Conservation (phyloP, 1,140 invertebrate genomes). For the Drosophila sulfurigaster region DNA sequence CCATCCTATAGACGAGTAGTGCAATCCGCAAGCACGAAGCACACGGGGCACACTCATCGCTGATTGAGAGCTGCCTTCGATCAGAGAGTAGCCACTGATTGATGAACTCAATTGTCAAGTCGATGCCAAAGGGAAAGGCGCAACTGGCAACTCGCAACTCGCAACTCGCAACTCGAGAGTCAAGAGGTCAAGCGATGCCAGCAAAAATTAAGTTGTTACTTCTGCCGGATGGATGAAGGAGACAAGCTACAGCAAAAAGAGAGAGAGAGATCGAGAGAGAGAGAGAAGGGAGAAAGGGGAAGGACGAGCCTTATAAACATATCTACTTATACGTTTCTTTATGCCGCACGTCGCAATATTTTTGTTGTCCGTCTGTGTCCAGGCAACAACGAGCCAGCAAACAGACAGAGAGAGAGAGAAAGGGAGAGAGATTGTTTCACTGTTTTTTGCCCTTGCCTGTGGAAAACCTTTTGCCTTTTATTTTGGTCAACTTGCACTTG, state of each 20-base stretch:
- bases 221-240: slow-evolving; percentile 26
- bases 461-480: slow-evolving; percentile 72
- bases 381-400: slow-evolving; percentile 6
- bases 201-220: slow-evolving; percentile 80
- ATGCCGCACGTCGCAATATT: slow-evolving; percentile 43
- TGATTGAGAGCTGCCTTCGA: slow-evolving; percentile 7
- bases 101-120: slow-evolving; percentile 22
- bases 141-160: neutral
- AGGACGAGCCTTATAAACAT: slow-evolving; percentile 18
- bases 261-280: neutral
- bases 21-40: too few relatives aligned
- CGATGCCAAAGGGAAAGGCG: slow-evolving; percentile 19
- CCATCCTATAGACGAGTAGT: too few relatives aligned
- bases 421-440: slow-evolving; percentile 23
- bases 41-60: too few relatives aligned
- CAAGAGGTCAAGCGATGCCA: slow-evolving; percentile 49
- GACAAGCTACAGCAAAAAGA: neutral
- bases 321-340: slow-evolving; percentile 38
- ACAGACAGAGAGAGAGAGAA: neutral
- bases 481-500: slow-evolving; percentile 80
- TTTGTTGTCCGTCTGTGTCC: slow-evolving; percentile 23
- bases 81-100: slow-evolving; percentile 4
- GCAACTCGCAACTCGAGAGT: slow-evolving; percentile 1
- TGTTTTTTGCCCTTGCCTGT: slow-evolving; percentile 66
- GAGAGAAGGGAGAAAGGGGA: neutral